These are phyloP conservation scores for Eueides isabella DNA, from an alignment of 1,140 invertebrate genomes.

Conservation along the genomic window DNA sequence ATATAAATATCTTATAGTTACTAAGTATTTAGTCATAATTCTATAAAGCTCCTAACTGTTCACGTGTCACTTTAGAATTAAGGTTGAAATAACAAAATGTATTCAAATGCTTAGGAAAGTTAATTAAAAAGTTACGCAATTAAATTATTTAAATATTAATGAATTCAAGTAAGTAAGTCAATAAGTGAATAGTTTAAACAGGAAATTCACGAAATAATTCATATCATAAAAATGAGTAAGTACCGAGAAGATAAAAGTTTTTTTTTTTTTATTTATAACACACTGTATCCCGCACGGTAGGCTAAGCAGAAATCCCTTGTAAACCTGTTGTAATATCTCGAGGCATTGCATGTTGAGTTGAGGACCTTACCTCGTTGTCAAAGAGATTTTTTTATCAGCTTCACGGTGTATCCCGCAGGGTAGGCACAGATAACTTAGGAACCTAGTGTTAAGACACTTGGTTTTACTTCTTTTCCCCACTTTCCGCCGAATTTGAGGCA, in stretches of 20 bases:
- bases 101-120: not conserved
- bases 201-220: not conserved
- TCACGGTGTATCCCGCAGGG: too few species aligned
- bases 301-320: too few species aligned
- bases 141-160: not conserved
- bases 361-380: too few species aligned
- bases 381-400: too few species aligned
- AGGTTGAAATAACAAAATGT: not conserved
- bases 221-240: not conserved
- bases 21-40: not conserved
- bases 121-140: not conserved
- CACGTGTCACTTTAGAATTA: not conserved
- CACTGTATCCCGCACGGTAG: too few species aligned
- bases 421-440: too few species aligned
- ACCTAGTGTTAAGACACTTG: too few species aligned
- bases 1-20: not conserved
- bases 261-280: not conserved
- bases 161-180: not conserved
- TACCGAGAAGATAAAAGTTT: not conserved
- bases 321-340: too few species aligned
- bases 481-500: too few species aligned
- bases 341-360: too few species aligned
- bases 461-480: too few species aligned
- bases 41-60: not conserved
- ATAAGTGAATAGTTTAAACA: not conserved